Percentiles rank a stretch among this genome's conserved stretches.
Evolutionary conservation across 1,140 invertebrate species (phyloP).

Genomic region (Dolichoris vasculosae): DNA sequence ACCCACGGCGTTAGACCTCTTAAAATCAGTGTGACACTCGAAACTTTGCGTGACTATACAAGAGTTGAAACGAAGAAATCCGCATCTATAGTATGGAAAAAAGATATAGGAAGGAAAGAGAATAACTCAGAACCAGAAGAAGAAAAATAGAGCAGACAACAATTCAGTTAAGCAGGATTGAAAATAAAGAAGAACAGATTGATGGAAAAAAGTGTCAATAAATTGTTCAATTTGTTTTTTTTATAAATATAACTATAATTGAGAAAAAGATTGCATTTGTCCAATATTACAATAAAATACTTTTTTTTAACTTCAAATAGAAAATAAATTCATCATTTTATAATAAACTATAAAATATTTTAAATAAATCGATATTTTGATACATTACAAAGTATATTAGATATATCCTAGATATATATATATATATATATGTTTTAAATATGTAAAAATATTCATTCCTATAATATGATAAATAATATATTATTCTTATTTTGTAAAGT

Average conservation of each 20-base stretch:
- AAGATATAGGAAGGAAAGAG: neutral
- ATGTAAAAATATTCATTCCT: no score
- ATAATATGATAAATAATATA: no score
- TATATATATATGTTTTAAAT: no score
- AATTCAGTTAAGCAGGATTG: neutral
- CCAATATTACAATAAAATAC: no score
- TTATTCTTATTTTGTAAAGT: no score
- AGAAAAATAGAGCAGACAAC: neutral
- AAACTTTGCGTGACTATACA: constrained; percentile 20
- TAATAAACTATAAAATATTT: no score
- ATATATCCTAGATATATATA: no score
- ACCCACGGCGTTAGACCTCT: constrained; percentile 12
- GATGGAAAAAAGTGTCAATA: constrained; percentile 17
- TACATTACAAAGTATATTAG: no score
- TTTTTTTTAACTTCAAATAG: no score
- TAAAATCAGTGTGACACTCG: constrained; percentile 34
- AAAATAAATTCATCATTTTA: no score
- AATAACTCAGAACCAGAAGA: constrained; percentile 7
- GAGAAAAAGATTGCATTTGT: neutral
- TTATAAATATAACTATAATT: constrained; percentile 1
- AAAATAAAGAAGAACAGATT: neutral
- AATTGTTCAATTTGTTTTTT: constrained; percentile 38
- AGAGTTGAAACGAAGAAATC: constrained; percentile 11
- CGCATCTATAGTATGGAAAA: neutral
- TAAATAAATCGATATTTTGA: no score